These are phyloP conservation scores for Epistrophe grossulariae DNA, from an alignment of 2,888 invertebrate genomes.

Conservation along the genomic window DNA sequence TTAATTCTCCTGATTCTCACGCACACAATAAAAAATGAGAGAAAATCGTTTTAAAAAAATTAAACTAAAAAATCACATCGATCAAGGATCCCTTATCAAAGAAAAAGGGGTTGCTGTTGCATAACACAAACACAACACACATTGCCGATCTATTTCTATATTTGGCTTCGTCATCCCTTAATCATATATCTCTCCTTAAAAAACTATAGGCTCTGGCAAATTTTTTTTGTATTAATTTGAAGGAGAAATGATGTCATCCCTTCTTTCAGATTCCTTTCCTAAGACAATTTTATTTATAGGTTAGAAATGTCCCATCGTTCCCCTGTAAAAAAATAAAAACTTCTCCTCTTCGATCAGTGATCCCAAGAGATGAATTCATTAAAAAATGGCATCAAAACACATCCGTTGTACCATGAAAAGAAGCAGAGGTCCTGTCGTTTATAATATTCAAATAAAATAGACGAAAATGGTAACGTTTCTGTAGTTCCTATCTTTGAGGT, in stretches of 20 bases:
- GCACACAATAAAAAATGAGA: conserved; percentile 32
- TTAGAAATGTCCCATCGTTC: neutral
- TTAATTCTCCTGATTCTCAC: conserved; percentile 45
- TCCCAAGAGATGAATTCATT: conserved; percentile 38
- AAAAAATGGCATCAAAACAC: conserved; percentile 45
- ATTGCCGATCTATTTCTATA: conserved; percentile 3
- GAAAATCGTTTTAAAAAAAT: conserved; percentile 43
- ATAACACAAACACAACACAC: conserved; percentile 29
- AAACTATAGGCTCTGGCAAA: conserved; percentile 8
- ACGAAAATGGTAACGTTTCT: neutral
- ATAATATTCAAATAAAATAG: neutral
- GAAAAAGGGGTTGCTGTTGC: conserved; percentile 66
- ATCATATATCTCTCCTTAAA: conserved; percentile 44
- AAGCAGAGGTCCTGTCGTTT: conserved; percentile 12
- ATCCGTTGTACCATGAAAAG: conserved; percentile 43
- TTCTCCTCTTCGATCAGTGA: conserved; percentile 26
- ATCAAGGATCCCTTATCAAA: conserved; percentile 52
- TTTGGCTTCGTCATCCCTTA: conserved; percentile 54
- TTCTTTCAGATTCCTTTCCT: neutral
- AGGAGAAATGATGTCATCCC: conserved; percentile 58
- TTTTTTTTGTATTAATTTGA: conserved; percentile 39
- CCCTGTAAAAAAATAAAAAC: neutral
- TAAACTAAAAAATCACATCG: conserved; percentile 26
- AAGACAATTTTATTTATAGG: neutral
- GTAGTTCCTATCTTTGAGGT: too few relatives aligned